Base-by-base conservation (phyloP, 2,888 invertebrate genomes). In the Quadroppia sp. region DNA sequence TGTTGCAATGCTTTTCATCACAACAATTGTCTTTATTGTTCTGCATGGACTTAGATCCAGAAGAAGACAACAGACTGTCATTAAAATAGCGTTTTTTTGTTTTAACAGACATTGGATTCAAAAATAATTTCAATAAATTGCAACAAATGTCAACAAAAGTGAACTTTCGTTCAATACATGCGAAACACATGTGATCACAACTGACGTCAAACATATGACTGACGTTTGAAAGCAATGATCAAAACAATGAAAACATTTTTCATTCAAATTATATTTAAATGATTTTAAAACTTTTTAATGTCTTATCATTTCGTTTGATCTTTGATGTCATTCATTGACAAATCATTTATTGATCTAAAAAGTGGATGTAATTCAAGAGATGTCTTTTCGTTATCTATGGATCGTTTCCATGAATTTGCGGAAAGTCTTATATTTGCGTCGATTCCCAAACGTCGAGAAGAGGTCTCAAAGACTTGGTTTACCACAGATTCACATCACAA, bases 391-490 rank as follows among this genome's bases (percentile, higher is more conserved):
- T 40, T 48, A 28, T 17, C 20, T 70, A 13, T 70, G 40, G 42
- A 70, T 70, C 42, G 28, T 70, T 25, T 70, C 70, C 11, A 2
- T 70, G 36, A 48, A 20, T 36, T 11, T 20, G 15, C 17, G 42
- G 30, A 25, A 23, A 25, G 70, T 70, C 6, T 13, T 70, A 23
- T 70, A 40, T 70, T 45, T 48, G 25, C 42, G 70, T 1, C 45
- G 17, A 40, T 70, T 70, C n/a, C 42, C 42, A n/a, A 70, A 23
- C 28, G 48, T 70, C 11, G 70, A 70, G 48, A 42, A 70, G n/a
- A 70, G 48, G 28, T 40, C 70, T 3, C 23, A 48, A 28, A 28
- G 15, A 30, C 6, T 61, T 2, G 61, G 61, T 30, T 30, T 30
- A 28, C 28, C 3, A 17, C 2, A 61, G 17, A 25, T 61, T 61